Conservation (phyloP, 2,797 vertebrate genomes). For the Intellagama lesueurii region DNA sequence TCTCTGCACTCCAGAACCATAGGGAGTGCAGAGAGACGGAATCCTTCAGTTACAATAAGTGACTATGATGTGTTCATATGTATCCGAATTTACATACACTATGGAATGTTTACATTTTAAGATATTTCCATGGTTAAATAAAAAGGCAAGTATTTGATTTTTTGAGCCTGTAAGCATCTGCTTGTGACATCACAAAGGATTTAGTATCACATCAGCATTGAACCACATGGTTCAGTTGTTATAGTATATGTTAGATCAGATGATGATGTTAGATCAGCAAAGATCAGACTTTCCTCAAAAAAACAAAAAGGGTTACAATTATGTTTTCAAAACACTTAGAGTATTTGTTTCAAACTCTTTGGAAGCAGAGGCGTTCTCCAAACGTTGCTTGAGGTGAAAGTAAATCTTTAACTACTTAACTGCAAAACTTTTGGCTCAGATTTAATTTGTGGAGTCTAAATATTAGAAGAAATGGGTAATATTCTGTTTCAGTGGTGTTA, state of each 20-base stretch:
- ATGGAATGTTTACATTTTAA: neutral
- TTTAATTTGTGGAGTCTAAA: constrained; percentile 71
- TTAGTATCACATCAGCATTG: neutral
- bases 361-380: neutral
- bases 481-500: constrained; percentile 72
- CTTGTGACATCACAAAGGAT: neutral
- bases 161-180: neutral
- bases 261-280: neutral
- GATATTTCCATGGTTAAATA: neutral
- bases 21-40: neutral
- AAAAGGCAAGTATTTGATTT: no score
- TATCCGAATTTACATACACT: neutral
- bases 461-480: constrained; percentile 58
- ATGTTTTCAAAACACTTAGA: constrained; percentile 23
- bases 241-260: neutral
- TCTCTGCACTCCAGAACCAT: neutral
- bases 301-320: constrained; percentile 22
- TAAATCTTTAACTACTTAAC: constrained; percentile 63
- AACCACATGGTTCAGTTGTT: neutral
- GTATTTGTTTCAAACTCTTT: constrained; percentile 41
- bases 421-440: constrained; percentile 58
- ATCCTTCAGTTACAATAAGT: neutral
- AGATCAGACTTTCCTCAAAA: constrained; percentile 32
- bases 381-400: constrained; percentile 59
- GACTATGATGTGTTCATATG: neutral